Percentiles rank a stretch among this genome's conserved stretches.
These are phyloP conservation scores for Meganola albula DNA, from an alignment of 2,888 invertebrate genomes.

Conservation along the genomic window DNA sequence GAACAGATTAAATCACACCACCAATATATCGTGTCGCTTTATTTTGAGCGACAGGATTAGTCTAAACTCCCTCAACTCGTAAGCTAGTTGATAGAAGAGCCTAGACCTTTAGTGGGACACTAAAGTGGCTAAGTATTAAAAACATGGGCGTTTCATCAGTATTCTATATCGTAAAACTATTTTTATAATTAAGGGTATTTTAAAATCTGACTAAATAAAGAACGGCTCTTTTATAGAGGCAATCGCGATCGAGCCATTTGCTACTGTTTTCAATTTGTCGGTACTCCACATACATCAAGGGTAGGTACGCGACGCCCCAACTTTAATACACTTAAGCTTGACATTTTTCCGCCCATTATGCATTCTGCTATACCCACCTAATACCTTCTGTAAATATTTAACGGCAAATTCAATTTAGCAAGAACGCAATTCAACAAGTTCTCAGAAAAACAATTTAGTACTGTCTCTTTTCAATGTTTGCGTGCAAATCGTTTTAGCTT, in stretches of 20 bases:
- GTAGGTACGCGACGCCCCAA: conserved; percentile 54
- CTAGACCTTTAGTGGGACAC: too few species aligned
- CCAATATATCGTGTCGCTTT: too few species aligned
- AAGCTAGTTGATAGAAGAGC: too few species aligned
- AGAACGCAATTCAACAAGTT: conserved; percentile 28
- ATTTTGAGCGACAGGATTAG: too few species aligned
- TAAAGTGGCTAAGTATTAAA: too few species aligned
- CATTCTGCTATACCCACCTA: conserved; percentile 52
- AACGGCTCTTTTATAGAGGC: conserved; percentile 39
- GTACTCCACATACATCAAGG: conserved; percentile 61
- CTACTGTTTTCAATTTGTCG: conserved; percentile 69
- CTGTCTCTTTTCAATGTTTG: too few species aligned
- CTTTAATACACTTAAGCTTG: conserved; percentile 69
- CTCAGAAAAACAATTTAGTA: conserved; percentile 32
- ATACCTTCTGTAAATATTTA: conserved; percentile 51
- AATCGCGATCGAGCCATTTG: conserved; percentile 63
- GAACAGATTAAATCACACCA: too few species aligned
- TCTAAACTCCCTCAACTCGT: too few species aligned
- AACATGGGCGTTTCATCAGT: too few species aligned
- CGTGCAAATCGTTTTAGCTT: too few species aligned
- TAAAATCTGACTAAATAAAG: conserved; percentile 12
- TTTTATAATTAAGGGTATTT: conserved; percentile 1
- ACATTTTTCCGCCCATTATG: conserved; percentile 69
- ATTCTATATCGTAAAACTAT: too few species aligned
- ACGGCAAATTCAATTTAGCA: conserved; percentile 43